Evolutionary conservation across 2,113 vertebrate species (phyloP).

Genomic region (Natator depressus): DNA sequence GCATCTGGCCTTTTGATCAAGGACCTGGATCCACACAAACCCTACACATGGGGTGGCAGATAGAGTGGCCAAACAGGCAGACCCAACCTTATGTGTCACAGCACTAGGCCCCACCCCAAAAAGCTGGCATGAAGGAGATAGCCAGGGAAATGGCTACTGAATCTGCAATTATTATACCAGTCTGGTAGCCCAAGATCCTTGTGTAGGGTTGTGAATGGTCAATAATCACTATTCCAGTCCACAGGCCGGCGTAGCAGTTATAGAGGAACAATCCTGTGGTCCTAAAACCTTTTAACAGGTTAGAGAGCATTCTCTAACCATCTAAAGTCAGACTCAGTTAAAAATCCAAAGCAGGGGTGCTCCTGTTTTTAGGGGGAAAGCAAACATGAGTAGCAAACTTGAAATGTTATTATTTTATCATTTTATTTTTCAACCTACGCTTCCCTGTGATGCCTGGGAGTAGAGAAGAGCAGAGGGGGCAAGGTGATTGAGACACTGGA

Average conservation of each 20-base stretch:
- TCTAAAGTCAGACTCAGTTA: background rate
- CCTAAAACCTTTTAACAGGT: background rate
- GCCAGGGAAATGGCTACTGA: background rate
- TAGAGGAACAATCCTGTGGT: background rate
- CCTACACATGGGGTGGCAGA: accelerated
- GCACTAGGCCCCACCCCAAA: background rate
- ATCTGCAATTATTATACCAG: background rate
- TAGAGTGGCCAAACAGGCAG: accelerated
- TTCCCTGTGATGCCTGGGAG: background rate
- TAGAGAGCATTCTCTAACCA: background rate
- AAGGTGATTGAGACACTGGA: accelerated
- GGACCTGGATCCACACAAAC: accelerated
- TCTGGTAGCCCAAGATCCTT: background rate
- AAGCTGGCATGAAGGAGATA: accelerated
- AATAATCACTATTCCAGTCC: background rate
- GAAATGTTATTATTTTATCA: background rate
- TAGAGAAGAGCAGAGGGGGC: background rate
- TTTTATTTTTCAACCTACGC: background rate
- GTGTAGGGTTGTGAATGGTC: background rate
- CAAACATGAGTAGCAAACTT: background rate
- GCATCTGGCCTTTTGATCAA: accelerated
- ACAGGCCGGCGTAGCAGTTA: background rate
- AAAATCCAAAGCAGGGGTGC: background rate
- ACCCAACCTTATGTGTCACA: background rate
- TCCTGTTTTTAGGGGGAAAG: background rate